These are phyloP conservation scores for Aurelia sp. DNA, from an alignment of 30 jellyfish, hydroid and myxozoan species.

Conservation along the genomic window DNA sequence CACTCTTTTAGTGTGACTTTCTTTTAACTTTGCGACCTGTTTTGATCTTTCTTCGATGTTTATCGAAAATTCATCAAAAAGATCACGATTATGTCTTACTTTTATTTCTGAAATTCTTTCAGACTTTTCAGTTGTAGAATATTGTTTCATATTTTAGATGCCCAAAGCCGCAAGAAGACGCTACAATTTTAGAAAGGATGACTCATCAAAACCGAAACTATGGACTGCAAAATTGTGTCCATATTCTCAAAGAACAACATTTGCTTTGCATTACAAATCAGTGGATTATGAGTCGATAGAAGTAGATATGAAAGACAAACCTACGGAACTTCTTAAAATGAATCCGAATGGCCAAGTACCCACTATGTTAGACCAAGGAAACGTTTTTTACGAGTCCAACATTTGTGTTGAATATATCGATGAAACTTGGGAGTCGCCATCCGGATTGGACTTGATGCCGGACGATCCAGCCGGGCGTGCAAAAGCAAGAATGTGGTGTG, in stretches of 20 bases:
- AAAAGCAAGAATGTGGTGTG: constrained; percentile 62
- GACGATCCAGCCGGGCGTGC: constrained; percentile 66
- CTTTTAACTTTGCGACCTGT: too few species aligned
- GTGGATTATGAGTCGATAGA: constrained; percentile 60
- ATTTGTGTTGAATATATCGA: constrained; percentile 76
- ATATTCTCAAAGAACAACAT: constrained; percentile 63
- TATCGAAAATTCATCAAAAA: too few species aligned
- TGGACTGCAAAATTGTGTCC: constrained; percentile 76
- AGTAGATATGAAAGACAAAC: constrained; percentile 61
- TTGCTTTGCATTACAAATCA: constrained; percentile 50
- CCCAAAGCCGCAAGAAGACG: constrained; percentile 53
- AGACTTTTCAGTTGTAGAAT: too few species aligned
- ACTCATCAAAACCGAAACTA: constrained; percentile 42
- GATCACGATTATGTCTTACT: too few species aligned
- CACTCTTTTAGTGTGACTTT: too few species aligned
- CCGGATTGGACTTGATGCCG: constrained; percentile 63
- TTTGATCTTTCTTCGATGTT: too few species aligned
- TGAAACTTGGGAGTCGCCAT: constrained; percentile 63
- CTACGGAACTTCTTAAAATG: constrained; percentile 42
- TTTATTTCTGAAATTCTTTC: too few species aligned
- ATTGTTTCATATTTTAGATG: neutral
- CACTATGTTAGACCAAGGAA: constrained; percentile 62
- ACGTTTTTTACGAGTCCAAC: constrained; percentile 53
- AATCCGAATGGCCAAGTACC: constrained; percentile 83
- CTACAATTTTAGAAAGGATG: neutral